Evolutionary conservation across 2,888 invertebrate species (phyloP), one percentile per base, ranked within the genome.

Genomic region (Phalera bucephala): DNA sequence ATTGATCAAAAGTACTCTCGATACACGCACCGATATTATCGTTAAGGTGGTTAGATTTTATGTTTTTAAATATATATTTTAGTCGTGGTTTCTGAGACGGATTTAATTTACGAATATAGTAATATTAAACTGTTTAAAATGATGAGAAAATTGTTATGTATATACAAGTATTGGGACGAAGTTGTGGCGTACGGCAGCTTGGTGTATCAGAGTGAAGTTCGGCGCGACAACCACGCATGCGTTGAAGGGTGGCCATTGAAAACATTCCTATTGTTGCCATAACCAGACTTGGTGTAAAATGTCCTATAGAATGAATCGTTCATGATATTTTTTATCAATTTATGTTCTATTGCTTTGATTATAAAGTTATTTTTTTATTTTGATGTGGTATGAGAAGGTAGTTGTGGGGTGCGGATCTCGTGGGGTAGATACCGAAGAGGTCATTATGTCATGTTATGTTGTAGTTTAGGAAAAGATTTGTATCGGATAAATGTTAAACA

Each of bases 141-240:
- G 70, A 67, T 68, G 59, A 69, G 63, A 70, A 71, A 72, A 75
- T 78, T 84, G 79, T 86, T 80, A 84, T 86, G 79, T 88, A 86
- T 85, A 82, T 85, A 87, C 82, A 84, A 77, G 65, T 71, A 70
- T 3, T 63, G 60, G 73, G 65, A 74, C 77, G 87, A 88, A 87
- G 88, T 89, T 89, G 72, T 65, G 66, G 75, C 72, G 73, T 68
- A 58, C 62, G 73, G 59, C 71, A 69, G 86, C 85, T 78, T 84
- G 83, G 83, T 76, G 53, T 64, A 69, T 71, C 60, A 62, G 55
- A 59, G 61, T 81, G 86, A 86, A 85, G 84, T 86, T 80, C 45
- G 67, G 40, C 37, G 50, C 50, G 33, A 36, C 32, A 34, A 47
- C 41, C 35, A 62, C 87, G 88, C 88, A 87, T 85, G 88, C 87